Evolutionary conservation across 2,113 vertebrate species (phyloP), one percentile per base, ranked within the genome.

Genomic region (Dicrurus megarhynchus): DNA sequence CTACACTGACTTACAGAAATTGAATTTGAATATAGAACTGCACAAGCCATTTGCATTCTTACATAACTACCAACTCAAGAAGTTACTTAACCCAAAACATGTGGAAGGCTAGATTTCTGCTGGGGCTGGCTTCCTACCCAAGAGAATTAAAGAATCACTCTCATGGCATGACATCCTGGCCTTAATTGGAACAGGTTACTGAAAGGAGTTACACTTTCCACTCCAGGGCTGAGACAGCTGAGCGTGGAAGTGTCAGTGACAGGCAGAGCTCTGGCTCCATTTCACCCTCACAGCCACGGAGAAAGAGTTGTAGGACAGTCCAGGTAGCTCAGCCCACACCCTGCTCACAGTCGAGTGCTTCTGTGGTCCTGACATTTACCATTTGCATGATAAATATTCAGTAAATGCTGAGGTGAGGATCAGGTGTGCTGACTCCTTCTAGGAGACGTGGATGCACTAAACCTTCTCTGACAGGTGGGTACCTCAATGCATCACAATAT

Each of bases 201-300:
- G 56, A 32, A 16, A 37, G 26, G 21, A 78, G 11, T 17, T 50
- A 1, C 0, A 1, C 7, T 46, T 78, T 26, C 33, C 39, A 1
- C 44, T 44, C 8, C 41, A 12, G 15, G 11, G 49, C 59, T 49
- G 46, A 41, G 64, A 20, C 28, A 63, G 60, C 39, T 27, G 27
- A 76, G 42, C 16, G 6, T 1, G 16, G 8, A n/a, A 37, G 23
- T 7, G 39, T 1, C 41, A n/a, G 17, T 2, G 55, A 6, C 3
- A 69, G 44, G 41, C 52, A 87, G 35, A 60, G 46, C n/a, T 9
- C 26, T 20, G 47, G 23, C 52, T 64, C 37, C 65, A 14, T 15
- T 39, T 61, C 69, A 16, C 20, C 55, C 20, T 23, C 37, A n/a
- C 39, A 17, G 56, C 21, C 52, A 5, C 52, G 41, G 16, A 16